Percentiles rank a stretch among this genome's conserved stretches.
Evolutionary conservation across 92 coral and sea anemone genomes (phyloP).

Genomic region (Scolanthus callimorphus): DNA sequence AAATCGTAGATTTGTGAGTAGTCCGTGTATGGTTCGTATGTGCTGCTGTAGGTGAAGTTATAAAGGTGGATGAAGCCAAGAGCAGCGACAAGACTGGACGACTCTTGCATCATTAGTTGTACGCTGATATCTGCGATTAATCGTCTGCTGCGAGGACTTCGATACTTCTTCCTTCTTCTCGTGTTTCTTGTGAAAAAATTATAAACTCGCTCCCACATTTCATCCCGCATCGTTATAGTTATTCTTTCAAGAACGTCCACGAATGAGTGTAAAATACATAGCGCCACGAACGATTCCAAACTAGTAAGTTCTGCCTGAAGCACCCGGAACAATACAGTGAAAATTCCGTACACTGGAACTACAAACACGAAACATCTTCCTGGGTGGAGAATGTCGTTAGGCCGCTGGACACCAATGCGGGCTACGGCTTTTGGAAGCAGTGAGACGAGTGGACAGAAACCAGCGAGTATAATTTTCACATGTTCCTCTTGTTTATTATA

Average conservation of each 20-base stretch:
- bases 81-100: slow-evolving; percentile 34
- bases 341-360: slow-evolving; percentile 27
- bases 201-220: slow-evolving; percentile 39
- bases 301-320: slow-evolving; percentile 59
- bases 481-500: slow-evolving; percentile 32
- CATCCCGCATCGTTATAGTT: slow-evolving; percentile 42
- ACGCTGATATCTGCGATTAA: slow-evolving; percentile 49
- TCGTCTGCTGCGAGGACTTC: slow-evolving; percentile 40
- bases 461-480: slow-evolving; percentile 32
- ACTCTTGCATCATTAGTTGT: slow-evolving; percentile 46
- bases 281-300: slow-evolving; percentile 27
- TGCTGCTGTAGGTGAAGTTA: slow-evolving; percentile 29
- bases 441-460: slow-evolving; percentile 31
- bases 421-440: slow-evolving; percentile 34
- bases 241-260: slow-evolving; percentile 27
- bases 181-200: neutral
- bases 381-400: slow-evolving; percentile 27
- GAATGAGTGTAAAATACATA: slow-evolving; percentile 39
- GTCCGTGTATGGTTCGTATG: slow-evolving; percentile 10
- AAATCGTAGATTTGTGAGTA: slow-evolving; percentile 14
- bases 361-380: slow-evolving; percentile 37
- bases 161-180: slow-evolving; percentile 1
- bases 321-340: slow-evolving; percentile 44
- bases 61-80: slow-evolving; percentile 30
- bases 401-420: slow-evolving; percentile 31